Evolutionary conservation across 2,797 vertebrate genomes (phyloP), one percentile per base, ranked within the genome.

Genomic region (Acanthurus tractus): DNA sequence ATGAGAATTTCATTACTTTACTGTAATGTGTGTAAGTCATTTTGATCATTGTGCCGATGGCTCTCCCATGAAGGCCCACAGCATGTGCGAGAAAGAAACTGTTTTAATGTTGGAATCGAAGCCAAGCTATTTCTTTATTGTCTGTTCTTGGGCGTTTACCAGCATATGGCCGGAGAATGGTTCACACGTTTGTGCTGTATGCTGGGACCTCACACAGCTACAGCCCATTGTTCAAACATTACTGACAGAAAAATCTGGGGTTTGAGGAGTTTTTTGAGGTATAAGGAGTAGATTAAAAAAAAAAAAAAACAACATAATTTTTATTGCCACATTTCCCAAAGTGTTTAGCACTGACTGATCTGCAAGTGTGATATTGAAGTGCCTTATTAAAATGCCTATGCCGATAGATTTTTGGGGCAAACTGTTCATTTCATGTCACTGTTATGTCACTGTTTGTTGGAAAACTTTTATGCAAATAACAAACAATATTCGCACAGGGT

Each of bases 51-150:
- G 50, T 42, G 70, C 67, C 25, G 52, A 54, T 63, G 70, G 78
- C 40, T 69, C 63, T 79, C 77, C 72, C 61, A 38, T 78, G 59
- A 70, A 69, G 63, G 65, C 70, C 70, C 6, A 48, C 29, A 8
- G 74, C 45, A 50, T 36, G 23, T 52, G 69, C 46, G 8, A 58
- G 70, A 40, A 18, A 76, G 18, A 70, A 58, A 73, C 36, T 13
- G 23, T 75, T 70, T 69, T 56, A 70, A 68, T 62, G 61, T 79
- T 52, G 36, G 62, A 79, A 38, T 44, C 29, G 0, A 54, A 72
- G 70, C 81, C 71, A 88, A 84, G 90, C 81, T 83, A 76, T 63
- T 13, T 46, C 64, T 72, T 83, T 79, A 85, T 87, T 92, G 88
- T 91, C 63, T 81, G 61, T 53, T 40, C 14, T 22, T 73, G 78